These are phyloP conservation scores for Corythaeola cristata DNA, from an alignment of 2,113 vertebrate genomes.

Conservation along the genomic window DNA sequence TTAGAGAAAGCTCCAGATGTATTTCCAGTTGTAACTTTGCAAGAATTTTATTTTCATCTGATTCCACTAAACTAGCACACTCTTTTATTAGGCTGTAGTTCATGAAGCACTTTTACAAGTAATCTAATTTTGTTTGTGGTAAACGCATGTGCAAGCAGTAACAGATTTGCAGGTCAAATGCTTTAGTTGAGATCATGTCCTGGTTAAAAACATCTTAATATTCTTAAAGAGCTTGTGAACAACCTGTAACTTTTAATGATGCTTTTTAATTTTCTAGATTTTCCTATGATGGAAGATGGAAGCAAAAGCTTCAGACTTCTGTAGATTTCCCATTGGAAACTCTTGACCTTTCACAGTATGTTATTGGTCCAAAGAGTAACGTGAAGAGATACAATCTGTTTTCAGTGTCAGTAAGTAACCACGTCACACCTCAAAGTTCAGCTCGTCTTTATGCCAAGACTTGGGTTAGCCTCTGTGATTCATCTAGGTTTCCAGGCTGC, in stretches of 20 bases:
- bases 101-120: not conserved
- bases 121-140: not conserved
- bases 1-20: not conserved
- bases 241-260: not conserved
- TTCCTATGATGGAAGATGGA: conserved; percentile 96
- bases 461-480: not conserved
- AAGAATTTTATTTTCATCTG: not conserved
- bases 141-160: not conserved
- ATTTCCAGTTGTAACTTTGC: not conserved
- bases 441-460: not conserved
- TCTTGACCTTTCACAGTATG: conserved; percentile 91
- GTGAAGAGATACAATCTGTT: conserved; percentile 92
- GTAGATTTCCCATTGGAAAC: conserved; percentile 93
- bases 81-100: not conserved
- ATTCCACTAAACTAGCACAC: too few relatives aligned
- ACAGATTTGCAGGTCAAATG: not conserved
- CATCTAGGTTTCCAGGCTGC: not conserved
- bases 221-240: not conserved
- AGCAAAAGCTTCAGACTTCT: conserved; percentile 94
- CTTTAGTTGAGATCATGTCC: not conserved
- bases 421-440: rapidly evolving
- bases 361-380: conserved; percentile 90
- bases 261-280: conserved; percentile 79
- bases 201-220: not conserved
- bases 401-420: conserved; percentile 91